Base-by-base conservation (phyloP, 1,140 invertebrate species). In the Drosophila grimshawi region DNA sequence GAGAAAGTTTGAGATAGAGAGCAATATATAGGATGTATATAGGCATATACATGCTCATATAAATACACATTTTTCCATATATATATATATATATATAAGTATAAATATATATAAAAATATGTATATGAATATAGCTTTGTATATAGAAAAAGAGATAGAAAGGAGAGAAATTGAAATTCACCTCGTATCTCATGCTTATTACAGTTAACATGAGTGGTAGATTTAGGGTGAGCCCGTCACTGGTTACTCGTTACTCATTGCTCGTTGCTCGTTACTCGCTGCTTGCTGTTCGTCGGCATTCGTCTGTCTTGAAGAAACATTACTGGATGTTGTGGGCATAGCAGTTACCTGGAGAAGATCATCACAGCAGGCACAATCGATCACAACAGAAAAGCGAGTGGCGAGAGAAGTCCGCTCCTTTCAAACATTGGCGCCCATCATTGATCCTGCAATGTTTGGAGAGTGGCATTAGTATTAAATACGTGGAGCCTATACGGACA, bases 221-320 rank as follows among this genome's bases (percentile, higher is more conserved):
- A 55, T 45, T 41, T 35, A 72, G n/a, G 57, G 57, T 62, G 30
- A 74, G 33, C 51, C 71, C 43, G 56, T 62, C 51, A 69, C 45
- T 59, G 61, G 51, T 39, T 55, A 35, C 61, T 57, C 61, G 63
- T 30, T 65, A 57, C 19, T 55, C 48, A 62, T 2, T 70, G 41
- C 49, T 77, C 51, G 39, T 70, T 62, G 55, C n/a, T 7, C 29
- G 19, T 41, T 45, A 7, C 53, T 68, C 43, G 45, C 10, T 56
- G 51, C 57, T 61, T 45, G 65, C 7, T 41, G 51, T 27, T 62
- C 30, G 27, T 57, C 48, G 41, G 32, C 55, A 6, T 64, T 68
- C 81, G 65, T 86, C 83, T 88, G 83, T 88, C 66, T 68, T 88
- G 83, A 83, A 88, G 83, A 88, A 89, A 88, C 76, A 88, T 88